These are phyloP conservation scores for Nylanderia fulva DNA, from an alignment of 1,140 invertebrate genomes.

Conservation along the genomic window DNA sequence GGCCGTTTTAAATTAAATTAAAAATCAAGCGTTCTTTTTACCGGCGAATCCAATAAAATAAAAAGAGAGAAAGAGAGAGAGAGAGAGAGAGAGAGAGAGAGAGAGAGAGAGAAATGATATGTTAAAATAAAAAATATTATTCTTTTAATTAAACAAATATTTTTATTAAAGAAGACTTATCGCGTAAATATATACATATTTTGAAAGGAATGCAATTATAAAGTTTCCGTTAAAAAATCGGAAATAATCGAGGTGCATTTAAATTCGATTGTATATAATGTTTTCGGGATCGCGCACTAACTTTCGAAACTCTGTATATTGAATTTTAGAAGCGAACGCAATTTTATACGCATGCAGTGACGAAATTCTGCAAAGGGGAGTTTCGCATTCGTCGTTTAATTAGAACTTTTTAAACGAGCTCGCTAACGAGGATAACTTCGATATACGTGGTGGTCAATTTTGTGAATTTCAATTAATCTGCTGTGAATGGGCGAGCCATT, in stretches of 20 bases:
- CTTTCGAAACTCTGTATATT: conserved; percentile 22
- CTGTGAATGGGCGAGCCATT: conserved; percentile 14
- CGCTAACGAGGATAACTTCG: conserved; percentile 50
- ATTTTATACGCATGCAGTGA: conserved; percentile 47
- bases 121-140: conserved; percentile 7
- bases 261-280: neutral
- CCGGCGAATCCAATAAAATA: conserved; percentile 4
- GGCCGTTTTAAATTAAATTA: neutral
- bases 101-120: neutral
- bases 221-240: neutral
- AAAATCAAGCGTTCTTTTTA: neutral
- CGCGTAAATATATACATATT: neutral
- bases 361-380: conserved; percentile 33
- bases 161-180: no score
- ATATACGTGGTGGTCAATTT: conserved; percentile 43
- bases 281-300: neutral
- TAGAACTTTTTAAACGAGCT: conserved; percentile 59
- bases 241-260: neutral
- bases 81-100: neutral
- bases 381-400: conserved; percentile 43
- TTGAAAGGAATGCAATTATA: neutral
- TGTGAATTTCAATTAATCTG: conserved; percentile 41
- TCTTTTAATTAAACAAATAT: neutral
- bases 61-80: neutral
- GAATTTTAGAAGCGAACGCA: conserved; percentile 24